Base-by-base conservation (phyloP, 2,797 vertebrate genomes). In the Setipinna tenuifilis region DNA sequence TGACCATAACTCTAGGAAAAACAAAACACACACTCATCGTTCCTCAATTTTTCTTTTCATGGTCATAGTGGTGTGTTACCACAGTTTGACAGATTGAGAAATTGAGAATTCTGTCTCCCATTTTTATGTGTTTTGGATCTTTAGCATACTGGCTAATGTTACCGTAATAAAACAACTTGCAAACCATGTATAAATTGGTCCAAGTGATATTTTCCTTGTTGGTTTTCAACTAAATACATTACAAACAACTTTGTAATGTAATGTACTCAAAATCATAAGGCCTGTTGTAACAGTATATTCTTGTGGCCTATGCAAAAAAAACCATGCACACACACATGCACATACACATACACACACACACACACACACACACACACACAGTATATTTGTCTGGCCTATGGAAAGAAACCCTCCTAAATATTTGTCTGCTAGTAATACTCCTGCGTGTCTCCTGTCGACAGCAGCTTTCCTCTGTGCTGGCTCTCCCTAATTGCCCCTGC, bases 401-500 rank as follows among this genome's bases (percentile, higher is more conserved):
- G 65, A 71, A 71, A 71, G 28, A 65, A 31, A 31, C 0, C 16
- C 68, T 17, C 68, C 6, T 6, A 41, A 41, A 31, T 78, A 44
- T 44, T 41, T 78, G 31, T 35, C 71, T 44, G 68, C 31, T n/a
- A 35, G 6, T 21, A 21, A 35, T 78, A 1, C 71, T 44, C 31
- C 31, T 78, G 31, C 12, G 25, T 21, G 16, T 78, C 71, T 78
- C 71, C 71, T 41, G 6, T 78, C 71, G 16, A 17, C 71, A 78
- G 71, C 21, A 78, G 71, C 71, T 21, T 78, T 19, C 41, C 35
- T 12, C 6, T 19, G 19, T 21, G 35, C 71, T 78, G 71, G 35
- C 17, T 12, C 16, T 54, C 80, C 41, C 58, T 86, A 86, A 87
- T 84, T 78, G 85, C 82, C 59, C 59, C 65, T 54, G n/a, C 57